Evolutionary conservation across 2,888 invertebrate genomes (phyloP).

Genomic region (Plusia festucae): DNA sequence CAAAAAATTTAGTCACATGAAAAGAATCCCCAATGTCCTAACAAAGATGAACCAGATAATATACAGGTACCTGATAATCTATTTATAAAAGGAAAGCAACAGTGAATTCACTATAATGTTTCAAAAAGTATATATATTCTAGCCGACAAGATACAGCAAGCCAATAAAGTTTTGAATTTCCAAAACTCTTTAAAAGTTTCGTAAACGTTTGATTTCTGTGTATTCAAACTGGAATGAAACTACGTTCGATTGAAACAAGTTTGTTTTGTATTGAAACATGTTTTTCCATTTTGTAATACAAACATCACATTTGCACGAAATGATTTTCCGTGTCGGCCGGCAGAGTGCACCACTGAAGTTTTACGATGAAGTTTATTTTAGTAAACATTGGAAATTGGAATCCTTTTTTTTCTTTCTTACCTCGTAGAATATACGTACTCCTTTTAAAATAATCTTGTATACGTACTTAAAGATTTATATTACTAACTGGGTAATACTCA

Average conservation of each 20-base stretch:
- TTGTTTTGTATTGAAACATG: constrained; percentile 31
- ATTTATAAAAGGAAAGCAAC: too few relatives aligned
- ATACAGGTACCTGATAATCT: too few relatives aligned
- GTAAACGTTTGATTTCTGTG: constrained; percentile 13
- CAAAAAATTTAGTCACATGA: too few relatives aligned
- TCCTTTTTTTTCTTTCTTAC: constrained; percentile 14
- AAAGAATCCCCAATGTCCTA: too few relatives aligned
- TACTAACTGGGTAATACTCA: too few relatives aligned
- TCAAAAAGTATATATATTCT: too few relatives aligned
- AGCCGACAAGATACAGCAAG: not conserved
- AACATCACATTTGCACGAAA: constrained; percentile 33
- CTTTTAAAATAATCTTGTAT: too few relatives aligned
- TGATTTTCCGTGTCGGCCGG: constrained; percentile 19
- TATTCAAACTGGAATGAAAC: constrained; percentile 15
- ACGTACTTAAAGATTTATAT: not conserved
- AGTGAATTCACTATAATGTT: too few relatives aligned
- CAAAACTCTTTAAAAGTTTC: constrained; percentile 16
- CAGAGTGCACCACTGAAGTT: constrained; percentile 17
- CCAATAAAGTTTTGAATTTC: constrained; percentile 20
- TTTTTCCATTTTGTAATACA: constrained; percentile 44
- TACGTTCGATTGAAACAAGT: constrained; percentile 35
- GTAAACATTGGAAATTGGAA: constrained; percentile 14
- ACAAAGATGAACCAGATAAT: too few relatives aligned
- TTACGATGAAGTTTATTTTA: constrained; percentile 7
- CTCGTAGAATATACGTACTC: too few relatives aligned